Evolutionary conservation across 2,888 invertebrate species (phyloP), one percentile per base, ranked within the genome.

Genomic region (Heliconius erato): DNA sequence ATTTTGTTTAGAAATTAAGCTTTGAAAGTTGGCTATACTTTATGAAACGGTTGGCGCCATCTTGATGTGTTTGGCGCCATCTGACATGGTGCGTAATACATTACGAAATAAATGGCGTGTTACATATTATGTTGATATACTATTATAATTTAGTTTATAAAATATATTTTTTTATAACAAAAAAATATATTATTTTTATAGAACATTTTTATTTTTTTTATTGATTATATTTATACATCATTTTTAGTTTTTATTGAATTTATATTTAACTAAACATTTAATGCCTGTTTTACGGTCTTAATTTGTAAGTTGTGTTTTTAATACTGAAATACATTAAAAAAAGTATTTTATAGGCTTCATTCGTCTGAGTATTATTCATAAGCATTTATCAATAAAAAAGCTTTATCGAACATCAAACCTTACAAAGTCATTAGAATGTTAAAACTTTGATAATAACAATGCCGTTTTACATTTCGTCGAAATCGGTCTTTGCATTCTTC

Each of bases 41-140:
- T 63, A 63, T 63, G 12, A 35, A 63, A 40, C 59, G 35, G n/a
- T n/a, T 76, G 76, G 63, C 76, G 76, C 76, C 76, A 76, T 76
- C 63, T 76, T 76, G 63, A 59, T 63, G n/a, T 63, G 69, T n/a
- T 59, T 79, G 32, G 49, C 49, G 68, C 44, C 32, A 63, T 35
- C n/a, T 76, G 35, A 35, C 26, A 40, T 14, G 32, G 74, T 32
- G 74, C 63, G 35, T 76, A 76, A n/a, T 63, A 63, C 4, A n/a
- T 63, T 32, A 16, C 35, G 76, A 63, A 76, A 76, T n/a, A 59
- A 63, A n/a, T 35, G 1, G 26, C 14, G 40, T 44, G 5, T 26
- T 72, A 44, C 44, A 26, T 72, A 3, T 72, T 72, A 49, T 49
- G 44, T 26, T 28, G 26, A 26, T 71, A 40, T 35, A n/a, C 0